These are phyloP conservation scores for Psittacula echo DNA, from an alignment of 2,797 vertebrate genomes.

Conservation along the genomic window DNA sequence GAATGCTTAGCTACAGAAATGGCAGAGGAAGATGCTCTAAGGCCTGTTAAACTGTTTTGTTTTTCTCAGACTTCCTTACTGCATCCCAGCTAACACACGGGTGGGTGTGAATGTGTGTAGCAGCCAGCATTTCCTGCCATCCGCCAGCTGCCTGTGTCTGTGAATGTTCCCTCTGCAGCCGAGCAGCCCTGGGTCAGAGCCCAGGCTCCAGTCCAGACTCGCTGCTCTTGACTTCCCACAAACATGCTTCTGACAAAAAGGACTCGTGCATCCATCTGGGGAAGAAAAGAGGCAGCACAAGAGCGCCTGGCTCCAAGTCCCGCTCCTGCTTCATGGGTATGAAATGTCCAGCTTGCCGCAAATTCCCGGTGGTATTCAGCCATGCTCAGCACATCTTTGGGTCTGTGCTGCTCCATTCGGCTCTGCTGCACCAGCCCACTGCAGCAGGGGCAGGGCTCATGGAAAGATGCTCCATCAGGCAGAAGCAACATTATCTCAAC, in stretches of 20 bases:
- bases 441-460: not conserved
- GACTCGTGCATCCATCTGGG: not conserved
- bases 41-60: rapidly evolving
- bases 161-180: not conserved
- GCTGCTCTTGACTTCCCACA: not conserved
- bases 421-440: not conserved
- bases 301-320: not conserved
- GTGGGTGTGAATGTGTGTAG: not conserved
- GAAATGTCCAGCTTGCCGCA: not conserved
- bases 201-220: not conserved
- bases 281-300: not conserved
- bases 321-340: rapidly evolving
- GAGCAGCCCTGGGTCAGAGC: not conserved
- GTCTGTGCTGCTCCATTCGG: not conserved
- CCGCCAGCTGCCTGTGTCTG: not conserved
- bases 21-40: not conserved
- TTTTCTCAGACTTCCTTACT: not conserved
- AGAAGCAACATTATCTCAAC: rapidly evolving
- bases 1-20: not conserved
- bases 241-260: not conserved
- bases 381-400: rapidly evolving
- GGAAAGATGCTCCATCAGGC: not conserved
- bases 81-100: rapidly evolving
- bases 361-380: not conserved
- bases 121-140: not conserved